phyloP scores from a whole-genome alignment of 1,140 invertebrate genomes.

The Palaemon carinicauda region DNA sequence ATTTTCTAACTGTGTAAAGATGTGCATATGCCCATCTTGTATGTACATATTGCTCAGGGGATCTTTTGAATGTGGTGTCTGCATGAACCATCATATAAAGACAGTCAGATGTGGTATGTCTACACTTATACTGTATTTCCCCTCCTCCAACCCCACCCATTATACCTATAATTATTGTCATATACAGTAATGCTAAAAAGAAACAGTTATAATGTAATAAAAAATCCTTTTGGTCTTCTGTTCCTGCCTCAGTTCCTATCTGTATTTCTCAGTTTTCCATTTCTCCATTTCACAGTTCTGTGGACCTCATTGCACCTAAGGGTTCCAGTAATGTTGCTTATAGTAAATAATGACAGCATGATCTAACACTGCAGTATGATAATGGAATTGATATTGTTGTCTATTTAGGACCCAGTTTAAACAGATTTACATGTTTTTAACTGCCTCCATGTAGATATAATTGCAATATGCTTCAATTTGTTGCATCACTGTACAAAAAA shows the following conservation, averaged over 20 bases:
- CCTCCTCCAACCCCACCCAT: not conserved
- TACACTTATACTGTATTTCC: slow-evolving; percentile 26
- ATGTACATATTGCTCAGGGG: slow-evolving; percentile 43
- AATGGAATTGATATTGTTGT: slow-evolving; percentile 52
- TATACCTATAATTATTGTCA: not conserved
- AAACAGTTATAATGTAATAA: not conserved
- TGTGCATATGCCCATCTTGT: slow-evolving; percentile 41
- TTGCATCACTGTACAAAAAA: slow-evolving; percentile 52
- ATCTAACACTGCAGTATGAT: slow-evolving; percentile 55
- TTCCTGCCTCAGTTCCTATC: slow-evolving; percentile 2
- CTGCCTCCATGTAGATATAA: slow-evolving; percentile 54
- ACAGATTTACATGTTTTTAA: slow-evolving; percentile 53
- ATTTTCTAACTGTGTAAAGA: slow-evolving; percentile 52
- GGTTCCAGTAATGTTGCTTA: slow-evolving; percentile 55
- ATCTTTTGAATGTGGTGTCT: slow-evolving; percentile 53
- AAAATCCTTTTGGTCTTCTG: not conserved
- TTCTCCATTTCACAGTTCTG: slow-evolving; percentile 44
- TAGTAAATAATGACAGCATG: slow-evolving; percentile 50
- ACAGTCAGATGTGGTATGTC: slow-evolving; percentile 42
- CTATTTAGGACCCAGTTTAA: slow-evolving; percentile 49
- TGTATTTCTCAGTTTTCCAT: slow-evolving; percentile 38
- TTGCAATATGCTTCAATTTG: slow-evolving; percentile 53
- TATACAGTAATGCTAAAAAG: not conserved
- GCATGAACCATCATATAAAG: slow-evolving; percentile 35
- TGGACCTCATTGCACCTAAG: slow-evolving; percentile 52